Evolutionary conservation across 2,113 vertebrate genomes (phyloP), one percentile per base, ranked within the genome.

Genomic region (Suncus etruscus): DNA sequence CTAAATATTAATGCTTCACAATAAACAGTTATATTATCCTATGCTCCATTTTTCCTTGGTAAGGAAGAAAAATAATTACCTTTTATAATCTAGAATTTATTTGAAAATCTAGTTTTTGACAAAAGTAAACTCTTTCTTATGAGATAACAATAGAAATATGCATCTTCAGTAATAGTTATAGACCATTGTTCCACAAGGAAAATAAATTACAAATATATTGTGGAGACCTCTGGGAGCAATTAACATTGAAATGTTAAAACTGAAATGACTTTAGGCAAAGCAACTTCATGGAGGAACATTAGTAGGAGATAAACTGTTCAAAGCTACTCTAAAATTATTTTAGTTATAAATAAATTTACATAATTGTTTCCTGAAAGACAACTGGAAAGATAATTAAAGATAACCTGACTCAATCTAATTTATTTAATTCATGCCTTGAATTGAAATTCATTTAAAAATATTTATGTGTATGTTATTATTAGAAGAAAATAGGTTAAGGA

Each of bases 21-120:
- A 39, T 39, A 39, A 39, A 39, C 39, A 39, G 39, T 39, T 39
- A 39, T 39, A 39, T 39, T 39, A 39, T 39, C 39, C 3, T 39
- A 39, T 83, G 3, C 51, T 88, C 16, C 3, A 8, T 61, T 25
- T 85, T 63, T 48, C 39, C 12, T 72, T 93, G 68, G 29, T 51
- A 50, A 63, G 16, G 6, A 91, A 8, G 73, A 16, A 8, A 8
- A 92, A 58, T 3, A 63, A 63, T 93, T 92, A 11, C 74, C 27
- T 86, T 22, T 16, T 24, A 61, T 50, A 24, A 86, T 22, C 65
- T 83, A 61, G 25, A 88, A 83, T 32, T 88, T 58, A 77, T 51
- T 86, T 83, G 16, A 10, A 94, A 80, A 82, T 69, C 12, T 88
- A 22, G 10, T 86, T 51, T 76, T 93, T 70, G 47, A 32, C n/a